These are phyloP conservation scores for Hystrix brachyura DNA, from an alignment of 2,113 vertebrate species.

Conservation along the genomic window DNA sequence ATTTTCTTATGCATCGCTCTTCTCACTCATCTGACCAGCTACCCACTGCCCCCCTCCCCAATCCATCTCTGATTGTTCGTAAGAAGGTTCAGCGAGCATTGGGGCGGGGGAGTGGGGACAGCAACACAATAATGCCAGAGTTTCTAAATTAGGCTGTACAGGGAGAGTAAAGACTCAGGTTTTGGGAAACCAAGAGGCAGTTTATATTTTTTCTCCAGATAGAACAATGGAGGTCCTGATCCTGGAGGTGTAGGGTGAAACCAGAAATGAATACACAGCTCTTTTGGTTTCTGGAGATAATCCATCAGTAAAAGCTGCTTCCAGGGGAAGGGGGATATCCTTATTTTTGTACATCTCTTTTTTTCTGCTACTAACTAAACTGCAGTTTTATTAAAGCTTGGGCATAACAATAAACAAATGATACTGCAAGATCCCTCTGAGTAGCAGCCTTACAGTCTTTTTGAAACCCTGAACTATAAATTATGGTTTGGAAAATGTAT, in stretches of 20 bases:
- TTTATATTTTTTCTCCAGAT: neutral
- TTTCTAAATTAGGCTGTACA: conserved; percentile 34
- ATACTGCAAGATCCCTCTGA: neutral
- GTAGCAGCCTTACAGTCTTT: neutral
- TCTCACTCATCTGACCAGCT: neutral
- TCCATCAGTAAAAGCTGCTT: conserved; percentile 80
- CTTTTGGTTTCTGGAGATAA: conserved; percentile 64
- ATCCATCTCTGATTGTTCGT: neutral
- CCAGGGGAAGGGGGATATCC: neutral
- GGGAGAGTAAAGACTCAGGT: neutral
- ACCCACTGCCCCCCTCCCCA: no score
- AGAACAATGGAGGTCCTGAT: neutral
- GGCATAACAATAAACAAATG: neutral
- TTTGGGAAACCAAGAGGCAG: conserved; percentile 24
- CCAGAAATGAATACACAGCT: neutral
- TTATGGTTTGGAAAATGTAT: neutral
- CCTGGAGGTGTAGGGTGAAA: neutral
- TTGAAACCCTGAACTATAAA: neutral
- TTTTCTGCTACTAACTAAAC: neutral
- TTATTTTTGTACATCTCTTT: neutral
- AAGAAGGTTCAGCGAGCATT: conserved; percentile 20
- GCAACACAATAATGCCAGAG: neutral
- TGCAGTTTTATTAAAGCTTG: neutral
- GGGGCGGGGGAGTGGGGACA: neutral
- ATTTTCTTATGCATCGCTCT: neutral